A percentile compares a stretch with the other conserved stretches of the same genome.
phyloP scores from a whole-genome alignment of 1,140 invertebrate genomes.

The Bombus waltoni region DNA sequence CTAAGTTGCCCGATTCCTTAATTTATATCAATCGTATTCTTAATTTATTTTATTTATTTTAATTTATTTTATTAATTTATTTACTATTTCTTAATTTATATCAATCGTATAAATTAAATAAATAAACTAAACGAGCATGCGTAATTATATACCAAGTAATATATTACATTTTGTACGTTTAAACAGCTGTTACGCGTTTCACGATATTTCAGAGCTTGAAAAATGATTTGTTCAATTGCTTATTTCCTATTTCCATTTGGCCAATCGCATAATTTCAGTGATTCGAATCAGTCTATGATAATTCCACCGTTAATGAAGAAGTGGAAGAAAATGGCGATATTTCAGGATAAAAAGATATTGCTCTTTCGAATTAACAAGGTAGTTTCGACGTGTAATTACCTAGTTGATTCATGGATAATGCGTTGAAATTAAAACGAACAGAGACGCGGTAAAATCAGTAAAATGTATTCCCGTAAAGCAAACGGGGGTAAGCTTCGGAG shows the following conservation, averaged over 20 bases:
- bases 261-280: too few species aligned
- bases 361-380: background rate
- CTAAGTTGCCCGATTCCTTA: background rate
- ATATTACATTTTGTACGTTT: too few species aligned
- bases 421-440: background rate
- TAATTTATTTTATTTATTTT: too few species aligned
- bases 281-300: background rate
- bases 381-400: background rate
- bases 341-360: background rate
- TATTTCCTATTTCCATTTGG: too few species aligned
- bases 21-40: background rate
- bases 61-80: too few species aligned
- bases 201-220: too few species aligned
- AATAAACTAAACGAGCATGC: too few species aligned
- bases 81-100: background rate
- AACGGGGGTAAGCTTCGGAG: background rate
- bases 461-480: background rate
- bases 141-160: too few species aligned
- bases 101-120: background rate
- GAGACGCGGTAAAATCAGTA: background rate
- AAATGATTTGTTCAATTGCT: too few species aligned
- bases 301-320: background rate
- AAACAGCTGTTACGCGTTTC: too few species aligned
- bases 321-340: background rate
- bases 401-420: background rate